Evolutionary conservation across 2,113 vertebrate species (phyloP), one percentile per base, ranked within the genome.

Genomic region (Plectropomus leopardus): DNA sequence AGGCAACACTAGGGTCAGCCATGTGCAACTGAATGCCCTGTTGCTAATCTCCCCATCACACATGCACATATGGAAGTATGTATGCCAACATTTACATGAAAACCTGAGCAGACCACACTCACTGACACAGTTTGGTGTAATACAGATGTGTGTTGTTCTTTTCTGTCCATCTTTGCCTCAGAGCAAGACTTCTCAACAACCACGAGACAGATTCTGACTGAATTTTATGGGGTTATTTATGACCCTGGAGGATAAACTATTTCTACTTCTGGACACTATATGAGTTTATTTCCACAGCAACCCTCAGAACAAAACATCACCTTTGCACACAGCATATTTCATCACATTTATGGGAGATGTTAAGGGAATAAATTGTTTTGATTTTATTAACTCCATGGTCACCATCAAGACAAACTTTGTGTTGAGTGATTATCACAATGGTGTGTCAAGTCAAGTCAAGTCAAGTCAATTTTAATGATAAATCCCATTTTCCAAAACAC

Each of bases 1-100:
- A 91, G 89, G 91, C 89, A 89, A 79, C 82, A 79, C 74, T 85
- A 78, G 90, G 91, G 93, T 92, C 92, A 92, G 82, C 76, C 76
- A 82, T 57, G 68, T 86, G 90, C 82, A 90, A 90, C 88, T 76
- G 68, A 93, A 94, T 71, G 86, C 86, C 88, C 81, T 63, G 72
- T 69, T 74, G 80, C 88, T 89, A 84, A 90, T 90, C 84, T 91
- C 51, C 60, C 65, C 28, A 45, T 79, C 66, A 40, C 71, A 63
- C 57, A 21, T 32, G 32, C 55, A 53, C 42, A 58, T n/a, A 7
- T 23, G 10, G 19, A 60, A n/a, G 21, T 60, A n/a, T 14, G 10
- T 2, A 36, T 59, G 30, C 30, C 32, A 30, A 57, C 9, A 34
- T 34, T 28, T 21, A 9, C 28, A 34, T 19, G 19, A 40, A 40